Conservation (phyloP, 2,888 invertebrate genomes). For the Caradrina clavipalpis region DNA sequence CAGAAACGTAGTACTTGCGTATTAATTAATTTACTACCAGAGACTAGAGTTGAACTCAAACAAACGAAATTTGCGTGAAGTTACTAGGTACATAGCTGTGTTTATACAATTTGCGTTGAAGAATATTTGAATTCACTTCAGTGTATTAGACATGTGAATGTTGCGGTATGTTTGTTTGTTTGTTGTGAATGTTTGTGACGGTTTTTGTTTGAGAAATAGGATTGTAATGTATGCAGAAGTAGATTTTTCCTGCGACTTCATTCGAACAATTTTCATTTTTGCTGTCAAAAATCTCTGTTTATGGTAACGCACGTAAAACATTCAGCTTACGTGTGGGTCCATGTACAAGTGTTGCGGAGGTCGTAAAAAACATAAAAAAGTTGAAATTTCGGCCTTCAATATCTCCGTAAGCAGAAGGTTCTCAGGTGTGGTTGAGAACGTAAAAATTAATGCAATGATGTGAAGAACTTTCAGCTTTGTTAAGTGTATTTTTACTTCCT, state of each 20-base stretch:
- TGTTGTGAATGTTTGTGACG: constrained; percentile 1
- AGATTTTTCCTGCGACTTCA: not conserved
- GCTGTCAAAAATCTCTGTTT: not conserved
- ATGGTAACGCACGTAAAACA: no score
- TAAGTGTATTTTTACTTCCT: no score
- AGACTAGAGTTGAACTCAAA: constrained; percentile 67
- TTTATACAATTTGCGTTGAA: constrained; percentile 55
- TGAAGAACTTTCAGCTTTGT: no score
- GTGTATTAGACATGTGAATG: constrained; percentile 28
- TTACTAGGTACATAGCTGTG: constrained; percentile 36
- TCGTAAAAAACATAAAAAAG: no score
- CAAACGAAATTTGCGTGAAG: constrained; percentile 53
- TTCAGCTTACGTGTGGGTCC: no score
- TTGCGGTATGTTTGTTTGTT: constrained; percentile 1
- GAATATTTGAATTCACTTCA: constrained; percentile 60
- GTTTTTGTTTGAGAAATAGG: not conserved
- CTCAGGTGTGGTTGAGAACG: no score
- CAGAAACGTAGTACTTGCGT: constrained; percentile 62
- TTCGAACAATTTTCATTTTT: no score
- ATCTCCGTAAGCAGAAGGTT: no score
- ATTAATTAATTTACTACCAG: constrained; percentile 74
- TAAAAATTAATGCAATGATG: no score
- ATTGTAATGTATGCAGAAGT: not conserved
- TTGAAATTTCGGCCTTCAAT: no score
- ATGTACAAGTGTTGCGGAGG: no score